These are phyloP conservation scores for Stictonetta naevosa DNA, from an alignment of 2,113 vertebrate genomes.

Conservation along the genomic window DNA sequence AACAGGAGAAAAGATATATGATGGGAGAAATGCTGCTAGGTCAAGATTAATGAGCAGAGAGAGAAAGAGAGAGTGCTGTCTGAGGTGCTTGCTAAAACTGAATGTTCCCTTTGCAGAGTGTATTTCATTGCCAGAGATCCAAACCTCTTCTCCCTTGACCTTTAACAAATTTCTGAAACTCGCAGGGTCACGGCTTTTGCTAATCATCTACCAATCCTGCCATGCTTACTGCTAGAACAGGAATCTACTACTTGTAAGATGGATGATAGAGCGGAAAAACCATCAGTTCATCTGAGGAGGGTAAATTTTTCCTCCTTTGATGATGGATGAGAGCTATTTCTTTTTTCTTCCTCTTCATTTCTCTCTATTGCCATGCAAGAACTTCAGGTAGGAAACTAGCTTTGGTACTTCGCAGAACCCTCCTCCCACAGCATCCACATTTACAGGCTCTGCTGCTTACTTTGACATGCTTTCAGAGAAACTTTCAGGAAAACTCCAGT, in stretches of 20 bases:
- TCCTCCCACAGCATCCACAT: not conserved
- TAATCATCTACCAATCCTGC: conserved; percentile 28
- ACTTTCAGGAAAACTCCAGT: not conserved
- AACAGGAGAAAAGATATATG: not conserved
- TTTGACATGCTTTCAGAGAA: not conserved
- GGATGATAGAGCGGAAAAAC: not conserved
- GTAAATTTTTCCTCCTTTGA: not conserved
- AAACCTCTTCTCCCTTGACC: conserved; percentile 40
- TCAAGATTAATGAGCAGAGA: conserved; percentile 46
- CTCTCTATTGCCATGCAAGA: conserved; percentile 38
- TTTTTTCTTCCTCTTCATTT: not conserved
- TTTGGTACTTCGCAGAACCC: not conserved
- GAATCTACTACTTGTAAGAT: conserved; percentile 33
- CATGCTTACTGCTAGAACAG: not conserved
- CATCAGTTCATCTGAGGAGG: conserved; percentile 25
- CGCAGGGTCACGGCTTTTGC: not conserved
- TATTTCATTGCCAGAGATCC: not conserved
- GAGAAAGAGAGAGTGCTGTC: not conserved
- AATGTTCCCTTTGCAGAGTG: not conserved
- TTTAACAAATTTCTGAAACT: conserved; percentile 35
- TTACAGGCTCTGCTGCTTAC: not conserved
- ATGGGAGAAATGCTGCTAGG: not conserved
- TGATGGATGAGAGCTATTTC: conserved; percentile 54
- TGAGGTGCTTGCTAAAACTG: conserved; percentile 1
- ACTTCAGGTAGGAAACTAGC: not conserved